Base-by-base conservation (phyloP, 92 coral and sea anemone genomes). In the Micromussa lordhowensis region DNA sequence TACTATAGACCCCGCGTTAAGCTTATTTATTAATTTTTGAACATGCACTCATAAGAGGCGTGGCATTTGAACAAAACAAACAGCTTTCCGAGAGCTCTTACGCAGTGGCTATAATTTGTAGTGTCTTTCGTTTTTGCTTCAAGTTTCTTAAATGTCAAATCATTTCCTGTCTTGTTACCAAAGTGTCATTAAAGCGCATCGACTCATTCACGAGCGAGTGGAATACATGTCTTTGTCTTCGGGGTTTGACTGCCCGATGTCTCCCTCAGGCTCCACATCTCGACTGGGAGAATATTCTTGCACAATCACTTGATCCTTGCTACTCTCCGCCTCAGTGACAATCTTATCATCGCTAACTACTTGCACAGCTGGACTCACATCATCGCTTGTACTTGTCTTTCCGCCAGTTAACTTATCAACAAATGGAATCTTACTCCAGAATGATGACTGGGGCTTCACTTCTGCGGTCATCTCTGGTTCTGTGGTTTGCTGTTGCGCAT, bases 211-310 rank as follows among this genome's bases (percentile, higher is more conserved):
- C 44, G 97, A 89, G 34, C 99, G 89, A 18, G 98, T 98, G 18
- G 98, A 91, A 75, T 98, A 98, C 98, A 98, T 94, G 80, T 98
- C 99, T 61, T 98, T 98, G 82, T 98, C 99, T 73, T 94, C 98
- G 15, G 98, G 98, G 84, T 93, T 95, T 4, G 99, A 96, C 84
- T 94, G 97, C 2, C 99, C 99, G 40, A 87, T 91, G 68, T 96
- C 98, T 44, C 96, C 99, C 24, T 76, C 90, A 8, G 94, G 83
- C 35, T 89, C 83, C 18, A 64, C 68, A 12, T 55, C 59, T 72
- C 40, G 16, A 21, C 74, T 34, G 17, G 29, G 5, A 10, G 83
- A 38, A 72, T 86, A 66, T 34, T 86, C 68, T 24, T 77, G 82
- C 34, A 86, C 68, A 21, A 86, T 77, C 22, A 86, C 83, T 86